Evolutionary conservation across 2,113 vertebrate genomes (phyloP), one percentile per base, ranked within the genome.

Genomic region (Tylochromis polylepis): DNA sequence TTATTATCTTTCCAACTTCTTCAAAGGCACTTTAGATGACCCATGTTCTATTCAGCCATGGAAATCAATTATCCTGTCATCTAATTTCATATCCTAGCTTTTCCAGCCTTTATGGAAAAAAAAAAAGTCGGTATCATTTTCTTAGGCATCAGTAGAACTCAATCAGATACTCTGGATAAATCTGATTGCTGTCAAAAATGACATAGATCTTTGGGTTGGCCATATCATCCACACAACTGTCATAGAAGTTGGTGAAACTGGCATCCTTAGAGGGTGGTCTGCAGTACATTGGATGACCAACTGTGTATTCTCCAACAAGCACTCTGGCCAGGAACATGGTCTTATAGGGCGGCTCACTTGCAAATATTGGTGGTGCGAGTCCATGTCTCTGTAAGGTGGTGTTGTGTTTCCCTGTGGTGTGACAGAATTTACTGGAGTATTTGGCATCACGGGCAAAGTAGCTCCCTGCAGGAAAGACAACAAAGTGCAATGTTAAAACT

Each of bases 151-250:
- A 99, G 82, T 95, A 97, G 85, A 99, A 99, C 91, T 99, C 97
- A 86, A 99, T 98, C 86, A 99, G 95, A 93, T 99, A 99, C 89
- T 99, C 98, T 1, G 98, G 98, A 86, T 99, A 99, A 92, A 99
- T 98, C 94, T 99, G 98, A 94, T 99, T 99, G 95, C 97, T 97
- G 95, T 99, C 98, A 67, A 99, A 99, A 89, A 99, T 97, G 58
- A 99, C 98, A 83, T 98, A 99, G 91, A 99, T 98, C 96, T 97
- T 98, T 89, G 98, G 98, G 85, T 98, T 98, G 94, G 96, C 97
- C 82, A 97, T 96, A 16, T 98, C 98, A 84, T 99, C 98, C 94
- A 99, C 98, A 60, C 98, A 99, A 94, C 98, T 99, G 96, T 99
- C 98, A 9, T 97, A 99, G 57, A 99, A 96, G 95, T 99, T 98